Evolutionary conservation across 2,888 invertebrate species (phyloP).

Genomic region (Euspilapteryx auroguttella): DNA sequence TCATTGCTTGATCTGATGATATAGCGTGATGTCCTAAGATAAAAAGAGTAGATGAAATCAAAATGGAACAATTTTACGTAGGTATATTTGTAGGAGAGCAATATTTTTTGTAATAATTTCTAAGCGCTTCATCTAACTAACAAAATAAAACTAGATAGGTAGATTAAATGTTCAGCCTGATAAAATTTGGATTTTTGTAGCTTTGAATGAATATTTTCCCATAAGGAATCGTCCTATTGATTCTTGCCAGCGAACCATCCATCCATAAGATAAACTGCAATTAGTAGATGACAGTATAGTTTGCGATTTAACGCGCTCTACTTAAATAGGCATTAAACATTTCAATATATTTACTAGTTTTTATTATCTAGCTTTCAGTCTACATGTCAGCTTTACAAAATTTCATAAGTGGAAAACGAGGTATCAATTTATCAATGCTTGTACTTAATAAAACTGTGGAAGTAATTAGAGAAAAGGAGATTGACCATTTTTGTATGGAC

Average conservation of each 20-base stretch:
- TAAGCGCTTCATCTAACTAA: conserved; percentile 45
- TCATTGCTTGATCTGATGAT: conserved; percentile 27
- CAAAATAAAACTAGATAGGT: conserved; percentile 35
- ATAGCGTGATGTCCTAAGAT: too few relatives aligned
- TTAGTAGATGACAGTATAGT: conserved; percentile 35
- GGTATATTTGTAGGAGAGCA: conserved; percentile 31
- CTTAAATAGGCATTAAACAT: conserved; percentile 21
- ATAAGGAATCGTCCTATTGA: conserved; percentile 25
- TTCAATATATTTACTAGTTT: conserved; percentile 40
- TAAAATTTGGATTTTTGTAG: conserved; percentile 41
- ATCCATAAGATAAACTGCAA: conserved; percentile 43
- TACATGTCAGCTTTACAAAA: conserved; percentile 56
- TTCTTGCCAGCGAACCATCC: conserved; percentile 55
- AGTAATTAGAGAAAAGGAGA: conserved; percentile 2
- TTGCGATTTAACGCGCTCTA: conserved; percentile 33
- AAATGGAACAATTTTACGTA: conserved; percentile 46
- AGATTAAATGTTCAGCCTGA: conserved; percentile 33
- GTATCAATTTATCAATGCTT: conserved; percentile 50
- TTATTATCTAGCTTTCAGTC: conserved; percentile 43
- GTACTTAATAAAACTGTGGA: conserved; percentile 19
- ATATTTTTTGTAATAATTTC: conserved; percentile 41
- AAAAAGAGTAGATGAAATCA: too few relatives aligned
- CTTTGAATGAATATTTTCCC: conserved; percentile 25
- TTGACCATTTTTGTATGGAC: too few relatives aligned
- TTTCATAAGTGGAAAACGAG: conserved; percentile 11